Evolutionary conservation across 2,113 vertebrate species (phyloP), one percentile per base, ranked within the genome.

Genomic region (Eurypyga helias): DNA sequence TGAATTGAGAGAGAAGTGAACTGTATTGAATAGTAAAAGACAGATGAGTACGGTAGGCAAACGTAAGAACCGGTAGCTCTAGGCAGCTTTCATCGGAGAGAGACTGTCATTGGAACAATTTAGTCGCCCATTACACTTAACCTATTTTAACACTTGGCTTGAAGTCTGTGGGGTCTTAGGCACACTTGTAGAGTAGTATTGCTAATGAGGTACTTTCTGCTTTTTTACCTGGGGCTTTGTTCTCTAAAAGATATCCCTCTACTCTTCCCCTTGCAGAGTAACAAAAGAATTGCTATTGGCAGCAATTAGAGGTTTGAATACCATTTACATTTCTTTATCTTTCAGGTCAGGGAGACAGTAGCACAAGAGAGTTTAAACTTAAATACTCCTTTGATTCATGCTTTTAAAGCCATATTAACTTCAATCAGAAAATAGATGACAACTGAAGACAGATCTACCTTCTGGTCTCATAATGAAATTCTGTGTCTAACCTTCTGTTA

Each of bases 271-370:
- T 96, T 83, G 31, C 43, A 92, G 75, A 95, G 76, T 69, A 95
- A 93, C 77, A 90, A 95, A 96, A 83, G 69, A 89, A 82, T 91
- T 95, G 91, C 88, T 89, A 62, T 94, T 64, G 92, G 76, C 85
- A 93, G 67, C 95, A 97, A 96, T 97, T 96, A 98, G 85, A 82
- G 41, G 55, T 79, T 90, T 96, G 78, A 93, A 93, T 65, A 70
- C 81, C 45, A 91, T 95, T 97, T 98, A 96, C 86, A 96, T 94
- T 96, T 91, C 75, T 94, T 95, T 95, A 91, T 92, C 83, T 95
- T 95, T 92, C 49, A 85, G 95, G 94, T 96, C 96, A 96, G 82
- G 80, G 52, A 96, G 87, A 89, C 73, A 57, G 43, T 83, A 65
- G 52, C 73, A 75, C 41, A 91, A 86, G 87, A 66, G 62, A 77